Conservation (phyloP, 2,797 vertebrate species). For the Forpus xanthops region DNA sequence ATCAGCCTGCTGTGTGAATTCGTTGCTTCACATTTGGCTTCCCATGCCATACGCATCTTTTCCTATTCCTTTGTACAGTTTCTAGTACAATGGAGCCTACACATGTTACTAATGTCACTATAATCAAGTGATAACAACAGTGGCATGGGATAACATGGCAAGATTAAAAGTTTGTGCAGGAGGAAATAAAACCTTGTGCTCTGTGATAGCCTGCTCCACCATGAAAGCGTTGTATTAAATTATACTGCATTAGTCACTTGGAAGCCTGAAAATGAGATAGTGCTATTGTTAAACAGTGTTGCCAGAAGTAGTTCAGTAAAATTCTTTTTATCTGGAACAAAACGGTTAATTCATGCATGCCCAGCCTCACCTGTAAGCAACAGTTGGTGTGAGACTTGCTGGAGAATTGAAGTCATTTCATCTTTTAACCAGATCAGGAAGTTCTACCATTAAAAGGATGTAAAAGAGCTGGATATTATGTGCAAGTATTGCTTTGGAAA, state of each 20-base stretch:
- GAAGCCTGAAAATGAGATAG: background rate
- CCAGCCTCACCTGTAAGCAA: background rate
- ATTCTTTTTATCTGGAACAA: constrained; percentile 4
- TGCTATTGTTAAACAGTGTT: background rate
- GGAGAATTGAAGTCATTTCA: background rate
- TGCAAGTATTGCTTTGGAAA: constrained; percentile 36
- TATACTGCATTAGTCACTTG: background rate
- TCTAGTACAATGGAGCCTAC: background rate
- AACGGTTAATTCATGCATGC: background rate
- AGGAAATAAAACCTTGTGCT: background rate
- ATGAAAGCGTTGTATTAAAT: background rate
- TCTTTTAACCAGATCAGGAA: background rate
- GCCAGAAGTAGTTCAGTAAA: background rate
- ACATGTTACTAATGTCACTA: background rate
- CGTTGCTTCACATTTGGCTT: background rate
- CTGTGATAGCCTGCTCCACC: background rate
- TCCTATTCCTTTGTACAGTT: background rate
- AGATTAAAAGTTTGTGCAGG: background rate
- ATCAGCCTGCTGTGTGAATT: background rate
- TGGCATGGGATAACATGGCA: background rate
- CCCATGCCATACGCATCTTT: background rate
- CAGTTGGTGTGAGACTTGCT: background rate
- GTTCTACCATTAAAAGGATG: background rate
- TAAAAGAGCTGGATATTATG: constrained; percentile 3
- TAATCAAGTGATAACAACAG: background rate